Evolutionary conservation across 1,140 invertebrate genomes (phyloP).

Genomic region (Wasmannia auropunctata): DNA sequence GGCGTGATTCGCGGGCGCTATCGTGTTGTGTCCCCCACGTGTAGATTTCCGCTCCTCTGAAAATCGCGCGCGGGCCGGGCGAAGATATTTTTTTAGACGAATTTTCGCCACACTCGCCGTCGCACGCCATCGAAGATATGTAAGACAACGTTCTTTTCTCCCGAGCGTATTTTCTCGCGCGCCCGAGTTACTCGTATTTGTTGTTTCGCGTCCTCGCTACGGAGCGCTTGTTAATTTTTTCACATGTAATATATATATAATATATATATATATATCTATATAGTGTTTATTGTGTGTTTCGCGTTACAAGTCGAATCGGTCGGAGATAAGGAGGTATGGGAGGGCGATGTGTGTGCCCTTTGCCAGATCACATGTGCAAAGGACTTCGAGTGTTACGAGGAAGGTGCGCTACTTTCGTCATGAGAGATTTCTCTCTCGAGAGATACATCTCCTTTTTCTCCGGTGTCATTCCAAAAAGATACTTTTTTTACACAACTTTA

Average conservation of each 20-base stretch:
- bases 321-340: background rate
- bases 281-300: constrained; percentile 58
- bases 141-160: constrained; percentile 35
- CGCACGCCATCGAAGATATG: constrained; percentile 29
- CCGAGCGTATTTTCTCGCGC: constrained; percentile 43
- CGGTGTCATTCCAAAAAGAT: background rate
- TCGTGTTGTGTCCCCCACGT: constrained; percentile 1
- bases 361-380: constrained; percentile 12
- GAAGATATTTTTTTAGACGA: constrained; percentile 59
- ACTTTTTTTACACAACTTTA: background rate
- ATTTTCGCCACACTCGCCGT: constrained; percentile 13
- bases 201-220: constrained; percentile 62
- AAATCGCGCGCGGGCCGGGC: background rate
- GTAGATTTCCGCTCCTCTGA: background rate
- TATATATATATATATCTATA: constrained; percentile 53
- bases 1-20: background rate
- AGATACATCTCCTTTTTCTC: background rate
- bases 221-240: constrained; percentile 68
- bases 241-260: constrained; percentile 40
- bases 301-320: constrained; percentile 48
- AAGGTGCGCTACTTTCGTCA: background rate
- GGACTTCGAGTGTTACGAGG: constrained; percentile 22
- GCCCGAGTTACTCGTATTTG: constrained; percentile 56
- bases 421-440: background rate
- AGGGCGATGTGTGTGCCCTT: constrained; percentile 6